Base-by-base conservation (phyloP, 2,888 invertebrate genomes). In the Pristionchus arcanus region DNA sequence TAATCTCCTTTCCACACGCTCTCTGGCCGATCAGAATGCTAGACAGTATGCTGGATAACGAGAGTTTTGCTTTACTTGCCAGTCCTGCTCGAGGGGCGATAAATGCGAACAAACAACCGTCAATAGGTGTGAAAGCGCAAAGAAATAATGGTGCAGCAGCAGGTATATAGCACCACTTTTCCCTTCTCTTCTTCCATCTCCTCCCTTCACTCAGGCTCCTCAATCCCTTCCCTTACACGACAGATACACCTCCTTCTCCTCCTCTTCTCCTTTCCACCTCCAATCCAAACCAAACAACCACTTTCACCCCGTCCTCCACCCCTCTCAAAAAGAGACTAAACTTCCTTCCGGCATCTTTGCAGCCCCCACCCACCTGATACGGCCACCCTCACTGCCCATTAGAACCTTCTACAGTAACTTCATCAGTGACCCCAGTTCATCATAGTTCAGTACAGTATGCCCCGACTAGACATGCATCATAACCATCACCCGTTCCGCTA, bases 81-180 rank as follows among this genome's bases (percentile, higher is more conserved):
- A 49, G 42, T 49, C 42, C 42, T 49, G 13, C 42, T 49, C 42
- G 4, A 49, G 42, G 5, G 11, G 13, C 4, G 34, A 15, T 25
- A 16, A 74, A 74, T 37, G 74, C 74, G 37, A 74, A 74, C 25
- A 34, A 37, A 74, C 37, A 16, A n/a, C 9, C 21, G 42, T 28
- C 68, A 68, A 34, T 74, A 16, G 34, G 31, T 16, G 74, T 74
- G 74, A 37, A 37, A 74, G 74, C 15, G 74, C 34, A 74, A 37
- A 49, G 34, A 37, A 37, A 74, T 74, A 74, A 74, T 74, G 16
- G 68, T 68, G 68, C 68, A 59, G 68, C 68, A 59, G 42, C 42
- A 49, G 68, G 74, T 74, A 37, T 74, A 74, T 74, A 74, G 34
- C 74, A 74, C 74, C 53, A 37, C 28, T 53, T 86, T 49, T 86